Conservation (phyloP, 2,888 invertebrate species). For the Orthosia gracilis region DNA sequence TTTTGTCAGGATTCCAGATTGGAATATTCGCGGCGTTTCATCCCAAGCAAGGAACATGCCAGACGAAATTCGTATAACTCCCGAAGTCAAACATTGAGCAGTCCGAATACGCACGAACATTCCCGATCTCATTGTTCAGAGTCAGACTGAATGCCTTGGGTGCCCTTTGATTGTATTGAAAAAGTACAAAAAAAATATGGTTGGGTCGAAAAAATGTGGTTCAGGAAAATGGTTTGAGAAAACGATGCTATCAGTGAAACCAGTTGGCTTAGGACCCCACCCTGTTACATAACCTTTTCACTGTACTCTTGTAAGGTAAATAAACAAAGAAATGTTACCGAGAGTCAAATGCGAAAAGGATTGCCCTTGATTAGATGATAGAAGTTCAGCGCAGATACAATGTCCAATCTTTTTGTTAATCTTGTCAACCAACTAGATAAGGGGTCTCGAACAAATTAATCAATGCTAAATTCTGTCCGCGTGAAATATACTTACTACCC, state of each 20-base stretch:
- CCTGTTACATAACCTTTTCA: background rate
- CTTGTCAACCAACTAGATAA: background rate
- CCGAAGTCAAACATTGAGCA: slow-evolving; percentile 27
- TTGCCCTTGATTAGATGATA: background rate
- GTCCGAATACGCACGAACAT: slow-evolving; percentile 39
- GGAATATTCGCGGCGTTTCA: slow-evolving; percentile 23
- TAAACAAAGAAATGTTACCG: background rate
- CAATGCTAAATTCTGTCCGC: too few species aligned
- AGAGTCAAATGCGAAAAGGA: background rate
- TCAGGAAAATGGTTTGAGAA: slow-evolving; percentile 2
- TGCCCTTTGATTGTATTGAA: slow-evolving; percentile 15
- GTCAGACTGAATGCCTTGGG: slow-evolving; percentile 9
- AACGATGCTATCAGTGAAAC: background rate
- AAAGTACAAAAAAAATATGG: background rate
- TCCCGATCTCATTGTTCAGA: slow-evolving; percentile 33
- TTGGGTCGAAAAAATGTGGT: background rate
- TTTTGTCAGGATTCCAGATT: background rate
- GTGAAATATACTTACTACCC: too few species aligned
- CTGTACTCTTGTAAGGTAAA: background rate
- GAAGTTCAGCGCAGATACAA: background rate
- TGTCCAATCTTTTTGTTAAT: background rate
- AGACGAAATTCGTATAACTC: slow-evolving; percentile 15
- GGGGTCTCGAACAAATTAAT: too few species aligned
- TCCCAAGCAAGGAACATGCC: slow-evolving; percentile 13
- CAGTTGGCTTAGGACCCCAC: background rate